Evolutionary conservation across 2,797 vertebrate species (phyloP), one percentile per base, ranked within the genome.

Genomic region (Parauchenoglanis punctatus): DNA sequence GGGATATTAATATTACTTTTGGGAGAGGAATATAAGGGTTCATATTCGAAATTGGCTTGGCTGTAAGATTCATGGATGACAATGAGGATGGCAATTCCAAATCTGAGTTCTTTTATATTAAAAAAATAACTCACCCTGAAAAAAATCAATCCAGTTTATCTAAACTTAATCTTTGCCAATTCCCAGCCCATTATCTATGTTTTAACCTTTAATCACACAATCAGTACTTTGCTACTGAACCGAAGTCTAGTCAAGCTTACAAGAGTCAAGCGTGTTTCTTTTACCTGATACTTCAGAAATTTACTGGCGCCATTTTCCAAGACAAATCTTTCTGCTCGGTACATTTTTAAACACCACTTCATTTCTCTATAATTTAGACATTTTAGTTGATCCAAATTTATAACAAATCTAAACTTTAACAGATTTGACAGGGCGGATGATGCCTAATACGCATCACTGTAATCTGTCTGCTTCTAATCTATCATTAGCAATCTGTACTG

Each of bases 61-160:
- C 12, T 81, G 56, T 35, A 17, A 81, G 78, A 81, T 63, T 81
- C 59, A 65, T 46, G 76, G 28, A 40, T 58, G 54, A 59, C 54
- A 56, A 54, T 12, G 12, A 59, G 4, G 54, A 59, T 1, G 56
- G 25, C 4, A 25, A 80, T 59, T 80, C 49, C 31, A 31, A 56
- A 58, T 80, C 54, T 40, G 56, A 18, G 17, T 7, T 80, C 31
- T 78, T 59, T 17, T 40, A 25, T 80, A 59, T 80, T 59, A 80
- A 59, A 59, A 18, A 59, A 80, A 59, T 35, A 31, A 56, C 28
- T 77, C 75, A 28, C 13, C 7, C 7, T n/a, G 52, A 44, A n/a
- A 40, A 40, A 72, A 72, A 72, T 15, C 11, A 49, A 46, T 12
- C 20, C 11, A 25, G 23, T 52, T 76, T 58, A 17, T 58, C 54